These are phyloP conservation scores for Diphyllodes magnificus DNA, from an alignment of 2,113 vertebrate species.

Conservation along the genomic window DNA sequence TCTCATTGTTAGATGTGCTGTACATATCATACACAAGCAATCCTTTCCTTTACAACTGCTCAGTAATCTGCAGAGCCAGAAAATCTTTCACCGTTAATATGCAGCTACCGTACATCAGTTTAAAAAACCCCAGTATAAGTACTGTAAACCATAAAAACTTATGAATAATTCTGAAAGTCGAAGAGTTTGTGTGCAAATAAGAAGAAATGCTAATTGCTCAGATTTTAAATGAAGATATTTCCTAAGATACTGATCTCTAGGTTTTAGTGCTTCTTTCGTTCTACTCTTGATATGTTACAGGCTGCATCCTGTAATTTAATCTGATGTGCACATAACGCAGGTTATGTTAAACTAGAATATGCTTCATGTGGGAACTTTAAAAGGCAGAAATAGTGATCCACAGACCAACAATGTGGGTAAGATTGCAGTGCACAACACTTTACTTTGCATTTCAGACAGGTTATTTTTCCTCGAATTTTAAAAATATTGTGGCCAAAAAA, in stretches of 20 bases:
- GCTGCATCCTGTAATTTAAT: slow-evolving; percentile 23
- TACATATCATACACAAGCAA: not conserved
- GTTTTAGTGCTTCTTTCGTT: slow-evolving; percentile 37
- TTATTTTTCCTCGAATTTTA: not conserved
- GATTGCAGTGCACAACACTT: not conserved
- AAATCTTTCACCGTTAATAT: not conserved
- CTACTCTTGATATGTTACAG: not conserved
- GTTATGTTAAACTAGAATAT: not conserved
- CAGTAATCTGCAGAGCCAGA: not conserved
- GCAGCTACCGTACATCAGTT: not conserved
- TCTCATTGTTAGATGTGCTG: not conserved
- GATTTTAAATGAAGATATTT: slow-evolving; percentile 13
- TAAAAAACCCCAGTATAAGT: not conserved
- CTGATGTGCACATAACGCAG: not conserved
- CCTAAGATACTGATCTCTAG: not conserved
- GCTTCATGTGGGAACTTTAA: slow-evolving; percentile 4
- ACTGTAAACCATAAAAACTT: not conserved
- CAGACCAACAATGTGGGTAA: not conserved
- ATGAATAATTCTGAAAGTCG: slow-evolving; percentile 25
- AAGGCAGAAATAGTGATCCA: not conserved
- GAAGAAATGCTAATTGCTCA: slow-evolving; percentile 27
- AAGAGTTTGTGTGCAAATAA: slow-evolving; percentile 25
- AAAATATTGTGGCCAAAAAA: not conserved
- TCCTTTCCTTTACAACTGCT: not conserved
- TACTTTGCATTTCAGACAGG: not conserved